Base-by-base conservation (phyloP, 2,888 invertebrate genomes). In the Mythimna impura region DNA sequence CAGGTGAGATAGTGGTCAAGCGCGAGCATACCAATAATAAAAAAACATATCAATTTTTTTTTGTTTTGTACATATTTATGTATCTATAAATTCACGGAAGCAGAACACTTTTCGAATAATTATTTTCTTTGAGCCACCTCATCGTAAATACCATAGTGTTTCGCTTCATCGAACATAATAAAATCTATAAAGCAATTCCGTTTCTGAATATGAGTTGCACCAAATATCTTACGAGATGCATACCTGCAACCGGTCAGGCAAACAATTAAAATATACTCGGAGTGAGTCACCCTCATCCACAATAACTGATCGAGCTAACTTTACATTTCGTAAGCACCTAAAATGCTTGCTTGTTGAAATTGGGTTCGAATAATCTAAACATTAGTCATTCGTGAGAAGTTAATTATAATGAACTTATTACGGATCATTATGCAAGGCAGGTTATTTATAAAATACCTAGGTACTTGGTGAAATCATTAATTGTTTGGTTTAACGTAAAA, bases 261-360 rank as follows among this genome's bases (percentile, higher is more conserved):
- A 77, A 80, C 81, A 84, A 88, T 89, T 86, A 85, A 88, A 88
- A 87, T 87, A 81, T 80, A 69, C 84, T 77, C 58, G 60, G 63
- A 77, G 62, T 89, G 89, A 89, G 76, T 89, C 89, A 87, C 81
- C 54, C 22, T 34, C 30, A 74, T 71, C 72, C 71, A 76, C 70
- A 80, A 80, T 82, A 82, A 80, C 71, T 66, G 61, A 74, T 74
- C 71, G 68, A 76, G 30, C 62, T 57, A 77, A 76, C 67, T 69
- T 75, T 61, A 72, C 55, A 71, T 85, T 86, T 86, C 83, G 66
- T 73, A 82, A 86, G 68, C 60, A 55, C 55, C 25, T 25, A 64
- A n/a, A 63, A 63, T 64, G 62, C 74, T 82, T 66, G 78, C 66
- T 65, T 73, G 73, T 78, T 71, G 69, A 62, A 74, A 76, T 73